A percentile compares a stretch with the other conserved stretches of the same genome.
These are phyloP conservation scores for Eubasilissa splendida DNA, from an alignment of 2,888 invertebrate species.

Conservation along the genomic window DNA sequence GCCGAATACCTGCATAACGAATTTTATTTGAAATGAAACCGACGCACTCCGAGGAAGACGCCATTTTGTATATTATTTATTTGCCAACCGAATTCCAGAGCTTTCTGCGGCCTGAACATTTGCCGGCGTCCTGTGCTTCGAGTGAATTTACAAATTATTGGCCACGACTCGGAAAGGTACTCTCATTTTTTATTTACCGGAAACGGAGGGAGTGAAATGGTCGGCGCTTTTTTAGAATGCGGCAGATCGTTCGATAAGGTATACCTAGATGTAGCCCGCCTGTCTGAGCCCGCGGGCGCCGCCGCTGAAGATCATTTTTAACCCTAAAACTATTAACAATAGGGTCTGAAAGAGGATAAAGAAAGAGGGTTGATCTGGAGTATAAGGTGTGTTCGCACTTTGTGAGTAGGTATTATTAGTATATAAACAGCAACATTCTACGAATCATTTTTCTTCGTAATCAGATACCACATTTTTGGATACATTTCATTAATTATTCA, in stretches of 20 bases:
- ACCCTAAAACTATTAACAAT: slow-evolving; percentile 39
- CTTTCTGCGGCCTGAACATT: slow-evolving; percentile 26
- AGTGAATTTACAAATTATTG: neutral
- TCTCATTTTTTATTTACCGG: neutral
- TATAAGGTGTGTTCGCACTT: slow-evolving; percentile 28
- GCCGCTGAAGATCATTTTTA: slow-evolving; percentile 34
- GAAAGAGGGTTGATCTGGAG: slow-evolving; percentile 32
- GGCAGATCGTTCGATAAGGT: too few species aligned
- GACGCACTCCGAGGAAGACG: slow-evolving; percentile 22
- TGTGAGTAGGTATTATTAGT: slow-evolving; percentile 3
- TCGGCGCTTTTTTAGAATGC: neutral
- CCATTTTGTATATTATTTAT: slow-evolving; percentile 37
- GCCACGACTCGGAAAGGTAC: neutral
- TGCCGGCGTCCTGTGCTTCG: neutral
- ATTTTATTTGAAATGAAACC: slow-evolving; percentile 37
- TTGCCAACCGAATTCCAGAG: slow-evolving; percentile 45
- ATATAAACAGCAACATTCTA: slow-evolving; percentile 8
- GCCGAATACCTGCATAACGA: slow-evolving; percentile 39
- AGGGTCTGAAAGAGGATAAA: slow-evolving; percentile 25
- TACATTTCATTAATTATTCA: neutral
- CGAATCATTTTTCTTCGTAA: slow-evolving; percentile 1
- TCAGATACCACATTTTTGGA: neutral
- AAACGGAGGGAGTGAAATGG: neutral
- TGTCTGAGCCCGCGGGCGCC: slow-evolving; percentile 35
- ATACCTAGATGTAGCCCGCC: neutral